Percentiles rank a stretch among this genome's conserved stretches.
Evolutionary conservation across 2,113 vertebrate species (phyloP).

Genomic region (Malaclemys terrapin): DNA sequence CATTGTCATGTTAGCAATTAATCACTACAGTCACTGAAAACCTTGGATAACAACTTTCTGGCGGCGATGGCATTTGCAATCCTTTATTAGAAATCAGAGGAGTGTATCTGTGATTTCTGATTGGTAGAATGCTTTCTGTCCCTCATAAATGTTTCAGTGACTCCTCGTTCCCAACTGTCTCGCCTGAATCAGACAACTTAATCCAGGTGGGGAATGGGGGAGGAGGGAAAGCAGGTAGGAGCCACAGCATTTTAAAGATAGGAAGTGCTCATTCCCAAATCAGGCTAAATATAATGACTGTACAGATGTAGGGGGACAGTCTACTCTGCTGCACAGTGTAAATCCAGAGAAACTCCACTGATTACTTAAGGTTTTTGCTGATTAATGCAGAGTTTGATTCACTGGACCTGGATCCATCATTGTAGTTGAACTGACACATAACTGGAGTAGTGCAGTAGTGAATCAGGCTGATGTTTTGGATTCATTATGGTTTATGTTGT

Average conservation of each 20-base stretch:
- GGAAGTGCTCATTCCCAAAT: background rate
- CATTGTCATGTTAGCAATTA: background rate
- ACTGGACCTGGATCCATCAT: background rate
- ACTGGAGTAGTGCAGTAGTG: background rate
- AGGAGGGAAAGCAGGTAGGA: background rate
- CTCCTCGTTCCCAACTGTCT: background rate
- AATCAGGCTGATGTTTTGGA: background rate
- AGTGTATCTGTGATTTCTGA: background rate
- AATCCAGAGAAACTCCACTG: background rate
- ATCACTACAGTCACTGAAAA: background rate
- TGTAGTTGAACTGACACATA: background rate
- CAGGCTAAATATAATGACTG: background rate
- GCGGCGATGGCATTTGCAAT: conserved; percentile 5
- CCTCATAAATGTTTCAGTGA: conserved; percentile 25
- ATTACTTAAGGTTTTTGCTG: background rate
- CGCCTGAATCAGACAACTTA: background rate
- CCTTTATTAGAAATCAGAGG: conserved; percentile 31
- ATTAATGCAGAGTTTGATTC: background rate
- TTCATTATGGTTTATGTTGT: background rate
- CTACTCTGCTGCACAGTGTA: background rate
- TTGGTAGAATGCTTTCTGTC: conserved; percentile 32
- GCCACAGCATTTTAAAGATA: background rate
- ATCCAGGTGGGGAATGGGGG: background rate
- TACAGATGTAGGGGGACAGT: background rate
- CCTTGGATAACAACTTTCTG: conserved; percentile 45